phyloP scores from a whole-genome alignment of 2,888 invertebrate genomes.

The Scaptomyza cyrtandrae region DNA sequence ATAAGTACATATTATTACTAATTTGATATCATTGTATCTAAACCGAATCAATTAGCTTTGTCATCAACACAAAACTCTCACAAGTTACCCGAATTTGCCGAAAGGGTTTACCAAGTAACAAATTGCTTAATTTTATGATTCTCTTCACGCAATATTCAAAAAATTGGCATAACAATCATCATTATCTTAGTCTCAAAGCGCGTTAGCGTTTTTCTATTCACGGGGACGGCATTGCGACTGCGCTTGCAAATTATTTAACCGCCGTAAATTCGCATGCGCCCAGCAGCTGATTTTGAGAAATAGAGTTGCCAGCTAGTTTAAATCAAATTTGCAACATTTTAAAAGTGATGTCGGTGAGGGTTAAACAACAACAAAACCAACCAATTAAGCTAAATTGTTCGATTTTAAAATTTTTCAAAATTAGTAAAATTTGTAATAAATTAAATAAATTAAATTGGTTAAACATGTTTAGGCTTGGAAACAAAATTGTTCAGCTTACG shows the following conservation, averaged over 20 bases:
- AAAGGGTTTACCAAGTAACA: not conserved
- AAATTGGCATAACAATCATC: conserved; percentile 23
- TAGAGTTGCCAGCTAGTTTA: conserved; percentile 35
- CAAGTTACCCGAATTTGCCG: conserved; percentile 3
- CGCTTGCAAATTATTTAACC: conserved; percentile 52
- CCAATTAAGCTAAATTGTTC: not conserved
- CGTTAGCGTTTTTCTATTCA: conserved; percentile 27
- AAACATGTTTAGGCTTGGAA: not conserved
- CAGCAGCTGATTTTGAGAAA: conserved; percentile 46
- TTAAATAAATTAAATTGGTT: no score
- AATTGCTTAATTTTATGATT: conserved; percentile 24
- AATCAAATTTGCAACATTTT: not conserved
- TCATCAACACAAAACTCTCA: conserved; percentile 20
- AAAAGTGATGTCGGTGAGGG: not conserved
- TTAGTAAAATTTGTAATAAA: no score
- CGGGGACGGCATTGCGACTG: conserved; percentile 65
- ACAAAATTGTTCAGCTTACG: not conserved
- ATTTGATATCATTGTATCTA: conserved; percentile 15
- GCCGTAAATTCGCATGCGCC: conserved; percentile 56
- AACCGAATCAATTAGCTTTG: conserved; percentile 21
- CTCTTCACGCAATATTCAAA: conserved; percentile 30
- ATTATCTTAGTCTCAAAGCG: conserved; percentile 7
- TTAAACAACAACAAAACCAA: no score
- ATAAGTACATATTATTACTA: conserved; percentile 21
- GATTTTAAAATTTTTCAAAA: no score